Percentiles rank a stretch among this genome's conserved stretches.
Conservation (phyloP, 2,113 vertebrate genomes). For the Hymenochirus boettgeri region DNA sequence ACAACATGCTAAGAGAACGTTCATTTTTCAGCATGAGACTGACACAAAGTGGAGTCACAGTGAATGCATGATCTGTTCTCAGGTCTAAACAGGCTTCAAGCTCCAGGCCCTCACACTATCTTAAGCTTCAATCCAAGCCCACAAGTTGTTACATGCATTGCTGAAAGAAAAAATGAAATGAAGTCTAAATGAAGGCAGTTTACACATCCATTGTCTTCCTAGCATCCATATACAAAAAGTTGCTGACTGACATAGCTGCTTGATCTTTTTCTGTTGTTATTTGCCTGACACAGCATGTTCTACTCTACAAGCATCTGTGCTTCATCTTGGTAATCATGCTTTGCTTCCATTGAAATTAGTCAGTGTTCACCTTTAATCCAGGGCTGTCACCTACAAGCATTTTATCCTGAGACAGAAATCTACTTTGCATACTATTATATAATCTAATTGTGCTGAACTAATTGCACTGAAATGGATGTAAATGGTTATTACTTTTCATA, state of each 20-base stretch:
- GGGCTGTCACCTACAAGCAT: too few relatives aligned
- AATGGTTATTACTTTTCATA: too few relatives aligned
- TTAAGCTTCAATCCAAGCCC: slow-evolving; percentile 12
- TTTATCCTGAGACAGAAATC: too few relatives aligned
- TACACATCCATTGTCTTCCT: slow-evolving; percentile 4
- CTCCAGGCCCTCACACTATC: slow-evolving; percentile 23
- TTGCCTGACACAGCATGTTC: slow-evolving; percentile 10
- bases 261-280: slow-evolving; percentile 3
- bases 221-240: not conserved
- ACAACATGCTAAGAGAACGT: slow-evolving; percentile 20
- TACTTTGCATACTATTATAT: too few relatives aligned
- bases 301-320: not conserved
- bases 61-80: slow-evolving; percentile 14
- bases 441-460: too few relatives aligned
- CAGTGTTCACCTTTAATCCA: not conserved
- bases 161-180: slow-evolving; percentile 16
- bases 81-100: slow-evolving; percentile 22
- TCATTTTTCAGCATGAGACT: slow-evolving; percentile 9
- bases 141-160: slow-evolving; percentile 22
- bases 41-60: not conserved
- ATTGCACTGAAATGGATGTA: too few relatives aligned
- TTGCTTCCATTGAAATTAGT: slow-evolving; percentile 5
- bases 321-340: slow-evolving; percentile 1
- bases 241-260: slow-evolving; percentile 16
- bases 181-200: slow-evolving; percentile 10